A percentile compares a stretch with the other conserved stretches of the same genome.
Evolutionary conservation across 2,888 invertebrate genomes (phyloP).

Genomic region (Polyommatus iphigenia): DNA sequence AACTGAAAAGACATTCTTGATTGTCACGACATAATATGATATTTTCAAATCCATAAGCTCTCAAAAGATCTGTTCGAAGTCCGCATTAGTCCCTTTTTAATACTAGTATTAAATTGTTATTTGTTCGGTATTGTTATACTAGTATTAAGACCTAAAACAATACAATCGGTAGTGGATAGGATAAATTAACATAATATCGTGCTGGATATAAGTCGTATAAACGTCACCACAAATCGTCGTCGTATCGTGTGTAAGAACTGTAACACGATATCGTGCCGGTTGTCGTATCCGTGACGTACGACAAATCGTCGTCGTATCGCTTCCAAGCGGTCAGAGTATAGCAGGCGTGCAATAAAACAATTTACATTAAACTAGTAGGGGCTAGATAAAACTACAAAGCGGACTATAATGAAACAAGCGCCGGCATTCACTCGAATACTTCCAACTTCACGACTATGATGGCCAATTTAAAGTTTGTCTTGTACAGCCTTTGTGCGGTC

Average conservation of each 20-base stretch:
- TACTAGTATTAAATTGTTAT: no score
- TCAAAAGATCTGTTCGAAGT: no score
- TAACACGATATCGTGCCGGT: no score
- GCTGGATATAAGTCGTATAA: no score
- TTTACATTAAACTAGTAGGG: slow-evolving; percentile 15
- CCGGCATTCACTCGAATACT: slow-evolving; percentile 34
- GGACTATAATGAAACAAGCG: slow-evolving; percentile 29
- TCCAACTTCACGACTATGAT: slow-evolving; percentile 42
- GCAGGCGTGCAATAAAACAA: slow-evolving; percentile 28
- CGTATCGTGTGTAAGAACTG: no score
- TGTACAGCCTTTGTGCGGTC: not conserved
- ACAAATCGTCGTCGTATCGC: not conserved
- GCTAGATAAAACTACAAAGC: slow-evolving; percentile 27
- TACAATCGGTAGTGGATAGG: no score
- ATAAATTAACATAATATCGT: no score
- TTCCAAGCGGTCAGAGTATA: not conserved
- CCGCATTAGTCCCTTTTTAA: no score
- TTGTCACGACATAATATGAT: not conserved
- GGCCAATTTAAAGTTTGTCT: slow-evolving; percentile 55
- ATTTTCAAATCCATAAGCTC: not conserved
- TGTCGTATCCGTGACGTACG: not conserved
- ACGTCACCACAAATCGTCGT: no score
- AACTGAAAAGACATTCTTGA: not conserved
- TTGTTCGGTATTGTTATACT: no score
- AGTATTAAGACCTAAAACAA: no score